Evolutionary conservation across 1,140 invertebrate species (phyloP), one percentile per base, ranked within the genome.

Genomic region (Drosophila ogumai): DNA sequence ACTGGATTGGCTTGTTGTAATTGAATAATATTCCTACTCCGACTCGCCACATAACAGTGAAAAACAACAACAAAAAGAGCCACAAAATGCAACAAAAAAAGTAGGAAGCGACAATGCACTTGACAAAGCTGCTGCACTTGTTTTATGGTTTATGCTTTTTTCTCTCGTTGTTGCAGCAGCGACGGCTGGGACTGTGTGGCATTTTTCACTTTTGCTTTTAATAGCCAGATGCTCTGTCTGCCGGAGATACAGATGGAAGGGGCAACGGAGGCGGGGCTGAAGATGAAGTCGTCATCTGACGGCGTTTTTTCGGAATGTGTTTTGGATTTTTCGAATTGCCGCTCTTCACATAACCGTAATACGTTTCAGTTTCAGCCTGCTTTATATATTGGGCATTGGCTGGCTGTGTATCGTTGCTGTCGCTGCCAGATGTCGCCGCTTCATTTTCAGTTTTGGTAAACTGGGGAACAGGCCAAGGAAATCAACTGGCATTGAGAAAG

Each of bases 191-290:
- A 73, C 61, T 86, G 59, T 72, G 56, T 61, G 82, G 82, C 69
- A 84, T 90, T 81, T 85, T 85, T 81, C 85, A 90, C 85, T 90
- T 90, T 90, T 90, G 84, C 84, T 88, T 90, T 90, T 88, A 78
- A 87, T 84, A 87, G 80, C 71, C 76, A 79, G 71, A 66, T 64
- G 56, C 60, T 54, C 52, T 36, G 66, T 67, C 61, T 66, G 59
- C 19, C 31, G 59, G 32, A 54, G 19, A 22, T 36, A 38, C 52
- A 54, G 52, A 54, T 54, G 52, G 50, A 36, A 54, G 32, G 17
- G 17, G 36, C 13, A 10, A 19, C 49, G 32, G 43, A 67, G 63
- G 49, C 63, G 64, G 34, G 41, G 61, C 32, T 34, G 56, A 60
- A 43, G 57, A 41, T 76, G 66, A 46, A 71, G 68, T 58, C 68